These are phyloP conservation scores for Coelogynopora nodosa DNA, from an alignment of 2,888 invertebrate genomes.

Conservation along the genomic window DNA sequence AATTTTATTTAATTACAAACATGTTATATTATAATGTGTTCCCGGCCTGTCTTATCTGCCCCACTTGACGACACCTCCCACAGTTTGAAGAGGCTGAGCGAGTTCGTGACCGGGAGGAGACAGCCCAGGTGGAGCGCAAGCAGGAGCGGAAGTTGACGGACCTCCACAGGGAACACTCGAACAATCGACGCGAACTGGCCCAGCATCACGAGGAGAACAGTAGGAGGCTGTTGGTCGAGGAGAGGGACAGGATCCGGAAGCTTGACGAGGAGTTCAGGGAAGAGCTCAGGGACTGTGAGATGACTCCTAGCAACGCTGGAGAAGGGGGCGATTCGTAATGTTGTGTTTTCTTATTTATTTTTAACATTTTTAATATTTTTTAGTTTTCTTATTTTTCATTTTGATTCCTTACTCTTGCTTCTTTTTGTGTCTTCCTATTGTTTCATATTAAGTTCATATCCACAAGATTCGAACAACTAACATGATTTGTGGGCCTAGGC, in stretches of 20 bases:
- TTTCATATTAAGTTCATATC: no score
- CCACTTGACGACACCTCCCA: not conserved
- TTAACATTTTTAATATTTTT: no score
- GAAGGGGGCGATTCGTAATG: not conserved
- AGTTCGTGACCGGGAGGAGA: conserved; percentile 84
- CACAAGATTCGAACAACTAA: no score
- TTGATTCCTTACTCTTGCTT: no score
- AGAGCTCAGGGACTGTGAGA: not conserved
- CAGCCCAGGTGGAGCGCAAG: conserved; percentile 69
- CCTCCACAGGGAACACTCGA: not conserved
- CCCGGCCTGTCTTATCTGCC: no score
- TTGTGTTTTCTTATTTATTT: no score
- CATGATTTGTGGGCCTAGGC: no score
- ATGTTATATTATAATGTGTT: no score
- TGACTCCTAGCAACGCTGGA: not conserved
- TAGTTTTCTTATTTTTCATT: no score
- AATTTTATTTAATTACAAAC: no score
- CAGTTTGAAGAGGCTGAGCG: conserved; percentile 96
- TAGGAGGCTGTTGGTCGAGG: conserved; percentile 87
- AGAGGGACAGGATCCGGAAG: conserved; percentile 83
- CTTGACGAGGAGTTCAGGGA: conserved; percentile 80
- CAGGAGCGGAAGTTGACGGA: not conserved
- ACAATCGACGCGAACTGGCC: not conserved
- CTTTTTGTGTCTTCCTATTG: no score
- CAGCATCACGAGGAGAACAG: conserved; percentile 59